Base-by-base conservation (phyloP, 1,140 invertebrate genomes). In the Drosophila neocordata region DNA sequence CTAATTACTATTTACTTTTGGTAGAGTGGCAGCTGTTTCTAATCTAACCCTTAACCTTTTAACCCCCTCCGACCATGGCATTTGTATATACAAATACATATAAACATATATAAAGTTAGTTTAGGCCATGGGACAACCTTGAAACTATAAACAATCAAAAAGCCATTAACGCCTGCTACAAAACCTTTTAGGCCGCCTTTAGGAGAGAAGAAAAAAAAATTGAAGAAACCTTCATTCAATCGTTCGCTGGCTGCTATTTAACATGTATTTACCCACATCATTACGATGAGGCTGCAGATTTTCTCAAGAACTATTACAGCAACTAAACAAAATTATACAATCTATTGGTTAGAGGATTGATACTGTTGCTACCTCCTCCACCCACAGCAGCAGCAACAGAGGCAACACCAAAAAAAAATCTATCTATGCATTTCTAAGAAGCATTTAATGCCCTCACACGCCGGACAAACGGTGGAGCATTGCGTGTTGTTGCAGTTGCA, bases 401-500 rank as follows among this genome's bases (percentile, higher is more conserved):
- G 52, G 27, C 65, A 48, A 67, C 13, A 34, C 37, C n/a, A 74
- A 53, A 37, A 69, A 18, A 27, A 71, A 67, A 65, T 63, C 66
- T 88, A 78, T 82, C 84, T 88, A 69, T 63, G 76, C 60, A 70
- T 88, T 88, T 88, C 83, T 88, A 77, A 88, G 83, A 88, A 88
- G 83, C 72, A 89, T 88, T 88, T 83, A 83, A 83, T 83, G 83
- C 83, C 79, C 66, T 70, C 58, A 62, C 75, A 72, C 65, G 65
- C 69, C 56, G 44, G 41, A 53, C 57, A 58, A 34, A 18, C 60
- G 59, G 35, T 64, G 62, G 62, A 59, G 62, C 73, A 77, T 69
- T 84, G 81, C 78, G 70, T 87, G 77, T 69, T 56, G 65, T 37
- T 77, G 70, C 59, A 64, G 67, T 62, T 72, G 31, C 65, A 52